Conservation (phyloP, 2,888 invertebrate genomes). For the Macroteleia sp. region DNA sequence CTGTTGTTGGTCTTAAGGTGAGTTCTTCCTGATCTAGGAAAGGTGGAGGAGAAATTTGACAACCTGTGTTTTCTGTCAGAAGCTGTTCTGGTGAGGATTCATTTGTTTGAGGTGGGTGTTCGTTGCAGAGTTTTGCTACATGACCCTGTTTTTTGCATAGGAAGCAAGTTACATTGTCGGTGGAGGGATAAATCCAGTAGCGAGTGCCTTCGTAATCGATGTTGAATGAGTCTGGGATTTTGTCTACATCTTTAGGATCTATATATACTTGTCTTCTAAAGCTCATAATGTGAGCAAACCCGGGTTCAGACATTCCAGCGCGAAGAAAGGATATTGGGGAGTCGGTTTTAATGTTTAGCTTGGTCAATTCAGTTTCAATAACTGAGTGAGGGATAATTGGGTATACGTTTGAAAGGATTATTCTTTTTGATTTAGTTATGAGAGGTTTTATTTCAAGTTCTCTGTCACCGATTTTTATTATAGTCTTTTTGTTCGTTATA, state of each 20-base stretch:
- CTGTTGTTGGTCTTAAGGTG: no score
- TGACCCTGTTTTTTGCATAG: slow-evolving; percentile 1
- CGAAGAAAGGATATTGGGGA: slow-evolving; percentile 17
- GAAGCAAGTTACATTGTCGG: slow-evolving; percentile 1
- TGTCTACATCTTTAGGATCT: slow-evolving; percentile 9
- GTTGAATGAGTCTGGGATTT: slow-evolving; percentile 6
- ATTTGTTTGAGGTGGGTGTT: background rate
- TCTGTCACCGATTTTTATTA: slow-evolving; percentile 31
- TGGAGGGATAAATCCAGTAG: slow-evolving; percentile 19
- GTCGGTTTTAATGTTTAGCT: slow-evolving; percentile 6
- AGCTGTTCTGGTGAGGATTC: background rate
- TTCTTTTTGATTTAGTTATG: slow-evolving; percentile 9
- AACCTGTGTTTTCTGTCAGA: background rate
- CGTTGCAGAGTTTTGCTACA: background rate
- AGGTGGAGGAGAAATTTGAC: background rate
- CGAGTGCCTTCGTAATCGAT: background rate
- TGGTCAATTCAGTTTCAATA: slow-evolving; percentile 30
- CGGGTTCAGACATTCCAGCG: slow-evolving; percentile 24
- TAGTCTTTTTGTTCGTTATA: slow-evolving; percentile 8
- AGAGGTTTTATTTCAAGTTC: slow-evolving; percentile 16
- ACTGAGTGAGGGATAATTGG: slow-evolving; percentile 45
- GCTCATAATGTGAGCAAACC: slow-evolving; percentile 26
- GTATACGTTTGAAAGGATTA: slow-evolving; percentile 68
- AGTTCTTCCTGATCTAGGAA: background rate
- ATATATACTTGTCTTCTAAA: slow-evolving; percentile 26